These are phyloP conservation scores for Luffia ferchaultella DNA, from an alignment of 2,888 invertebrate genomes.

Conservation along the genomic window DNA sequence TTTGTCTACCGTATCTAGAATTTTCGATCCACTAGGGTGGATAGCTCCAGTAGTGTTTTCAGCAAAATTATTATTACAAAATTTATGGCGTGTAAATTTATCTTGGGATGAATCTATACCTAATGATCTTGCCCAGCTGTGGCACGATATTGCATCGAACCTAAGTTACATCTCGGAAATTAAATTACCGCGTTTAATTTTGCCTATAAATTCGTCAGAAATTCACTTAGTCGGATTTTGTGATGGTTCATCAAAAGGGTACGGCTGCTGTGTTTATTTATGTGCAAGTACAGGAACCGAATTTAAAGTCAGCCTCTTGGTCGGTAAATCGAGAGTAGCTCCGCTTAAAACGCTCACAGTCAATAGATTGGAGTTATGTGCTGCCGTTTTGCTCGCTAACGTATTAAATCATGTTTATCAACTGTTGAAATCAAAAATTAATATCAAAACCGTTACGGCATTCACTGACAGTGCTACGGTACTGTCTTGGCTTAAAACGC, in stretches of 20 bases:
- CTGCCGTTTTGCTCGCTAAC: conserved; percentile 12
- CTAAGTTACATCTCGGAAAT: neutral
- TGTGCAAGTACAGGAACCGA: neutral
- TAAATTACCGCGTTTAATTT: neutral
- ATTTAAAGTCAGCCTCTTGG: conserved; percentile 12
- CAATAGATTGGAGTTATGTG: conserved; percentile 10
- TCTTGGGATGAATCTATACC: conserved; percentile 11
- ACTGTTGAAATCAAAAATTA: neutral
- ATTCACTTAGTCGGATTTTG: conserved; percentile 13
- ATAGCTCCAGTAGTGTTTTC: conserved; percentile 7
- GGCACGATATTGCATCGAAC: conserved; percentile 4
- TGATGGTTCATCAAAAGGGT: conserved; percentile 13
- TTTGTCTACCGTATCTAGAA: conserved; percentile 16
- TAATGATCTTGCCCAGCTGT: conserved; percentile 2
- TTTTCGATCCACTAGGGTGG: conserved; percentile 11
- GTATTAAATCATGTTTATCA: neutral
- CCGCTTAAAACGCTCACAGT: conserved; percentile 5
- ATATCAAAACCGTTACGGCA: neutral
- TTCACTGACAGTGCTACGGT: neutral
- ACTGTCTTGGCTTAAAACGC: neutral
- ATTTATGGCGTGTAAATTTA: conserved; percentile 10
- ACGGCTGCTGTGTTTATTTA: conserved; percentile 5
- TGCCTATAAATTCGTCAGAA: neutral
- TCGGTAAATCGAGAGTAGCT: conserved; percentile 20
- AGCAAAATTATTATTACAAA: conserved; percentile 13